Evolutionary conservation across 2,888 invertebrate species (phyloP).

Genomic region (Cantharis nigra): DNA sequence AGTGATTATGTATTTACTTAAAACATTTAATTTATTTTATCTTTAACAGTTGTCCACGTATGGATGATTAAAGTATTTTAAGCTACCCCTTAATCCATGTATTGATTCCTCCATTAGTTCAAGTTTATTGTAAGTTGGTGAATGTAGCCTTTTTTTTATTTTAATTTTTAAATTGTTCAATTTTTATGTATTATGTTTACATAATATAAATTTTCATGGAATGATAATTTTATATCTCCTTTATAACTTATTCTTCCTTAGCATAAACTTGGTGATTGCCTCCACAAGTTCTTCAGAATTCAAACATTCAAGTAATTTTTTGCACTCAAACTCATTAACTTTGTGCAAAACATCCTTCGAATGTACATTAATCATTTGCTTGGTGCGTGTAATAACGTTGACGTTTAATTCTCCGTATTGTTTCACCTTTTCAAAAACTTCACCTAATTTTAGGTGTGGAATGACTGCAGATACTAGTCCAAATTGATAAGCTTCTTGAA

Average conservation of each 20-base stretch:
- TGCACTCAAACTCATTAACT: conserved; percentile 71
- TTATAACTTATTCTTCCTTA: conserved; percentile 49
- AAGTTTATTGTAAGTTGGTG: neutral
- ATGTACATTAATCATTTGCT: conserved; percentile 68
- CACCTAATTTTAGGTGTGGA: conserved; percentile 65
- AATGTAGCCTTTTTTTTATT: neutral
- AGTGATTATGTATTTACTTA: conserved; percentile 53
- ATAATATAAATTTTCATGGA: neutral
- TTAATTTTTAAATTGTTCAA: neutral
- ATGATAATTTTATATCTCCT: neutral
- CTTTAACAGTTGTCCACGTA: neutral
- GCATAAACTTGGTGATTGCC: conserved; percentile 63
- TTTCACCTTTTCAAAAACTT: conserved; percentile 61
- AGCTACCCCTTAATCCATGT: neutral
- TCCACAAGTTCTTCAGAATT: conserved; percentile 68
- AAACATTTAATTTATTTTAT: conserved; percentile 25
- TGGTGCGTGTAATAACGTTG: conserved; percentile 68
- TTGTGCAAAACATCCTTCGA: conserved; percentile 66
- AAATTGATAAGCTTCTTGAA: conserved; percentile 75
- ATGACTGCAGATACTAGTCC: conserved; percentile 83
- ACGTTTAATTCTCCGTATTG: conserved; percentile 62
- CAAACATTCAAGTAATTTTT: conserved; percentile 67
- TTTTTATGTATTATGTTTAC: neutral
- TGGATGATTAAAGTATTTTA: neutral
- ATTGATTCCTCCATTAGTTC: neutral